A percentile compares a stretch with the other conserved stretches of the same genome.
Evolutionary conservation across 2,797 vertebrate genomes (phyloP).

Genomic region (Arrhamphus sclerolepis): DNA sequence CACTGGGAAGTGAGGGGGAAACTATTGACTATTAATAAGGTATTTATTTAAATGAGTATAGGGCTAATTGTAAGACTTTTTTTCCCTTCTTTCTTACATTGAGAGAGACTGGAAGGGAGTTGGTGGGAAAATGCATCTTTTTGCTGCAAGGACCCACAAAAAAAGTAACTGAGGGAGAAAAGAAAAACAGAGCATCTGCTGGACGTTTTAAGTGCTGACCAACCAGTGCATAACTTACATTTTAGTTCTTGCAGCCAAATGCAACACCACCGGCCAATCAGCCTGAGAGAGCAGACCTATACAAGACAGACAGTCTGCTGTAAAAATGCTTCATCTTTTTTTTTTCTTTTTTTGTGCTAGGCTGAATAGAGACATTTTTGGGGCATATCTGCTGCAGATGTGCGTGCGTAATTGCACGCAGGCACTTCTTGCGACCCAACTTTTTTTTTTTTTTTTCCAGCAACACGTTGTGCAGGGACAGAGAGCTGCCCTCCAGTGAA

Average conservation of each 20-base stretch:
- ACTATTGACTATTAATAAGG: neutral
- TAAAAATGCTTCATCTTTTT: too few species aligned
- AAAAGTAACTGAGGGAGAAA: neutral
- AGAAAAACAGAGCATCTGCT: constrained; percentile 46
- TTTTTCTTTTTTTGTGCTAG: too few species aligned
- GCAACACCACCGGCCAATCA: constrained; percentile 9
- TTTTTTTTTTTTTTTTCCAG: constrained; percentile 17
- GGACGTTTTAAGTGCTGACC: constrained; percentile 17
- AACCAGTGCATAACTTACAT: constrained; percentile 8
- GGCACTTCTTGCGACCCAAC: constrained; percentile 5
- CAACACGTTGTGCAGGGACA: constrained; percentile 8
- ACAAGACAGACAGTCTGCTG: neutral
- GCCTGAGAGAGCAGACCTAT: neutral
- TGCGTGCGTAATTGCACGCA: constrained; percentile 13
- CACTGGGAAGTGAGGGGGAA: neutral
- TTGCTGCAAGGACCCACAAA: too few species aligned
- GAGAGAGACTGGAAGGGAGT: too few species aligned
- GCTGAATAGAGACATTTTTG: neutral
- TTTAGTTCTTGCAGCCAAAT: constrained; percentile 31
- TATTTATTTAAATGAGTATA: too few species aligned
- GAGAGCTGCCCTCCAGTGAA: constrained; percentile 31
- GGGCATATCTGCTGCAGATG: neutral
- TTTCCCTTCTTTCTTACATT: too few species aligned
- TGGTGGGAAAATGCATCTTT: too few species aligned
- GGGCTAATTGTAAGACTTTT: too few species aligned